These are phyloP conservation scores for Enteromius fasciolatus DNA, from an alignment of 2,797 vertebrate species.

Conservation along the genomic window DNA sequence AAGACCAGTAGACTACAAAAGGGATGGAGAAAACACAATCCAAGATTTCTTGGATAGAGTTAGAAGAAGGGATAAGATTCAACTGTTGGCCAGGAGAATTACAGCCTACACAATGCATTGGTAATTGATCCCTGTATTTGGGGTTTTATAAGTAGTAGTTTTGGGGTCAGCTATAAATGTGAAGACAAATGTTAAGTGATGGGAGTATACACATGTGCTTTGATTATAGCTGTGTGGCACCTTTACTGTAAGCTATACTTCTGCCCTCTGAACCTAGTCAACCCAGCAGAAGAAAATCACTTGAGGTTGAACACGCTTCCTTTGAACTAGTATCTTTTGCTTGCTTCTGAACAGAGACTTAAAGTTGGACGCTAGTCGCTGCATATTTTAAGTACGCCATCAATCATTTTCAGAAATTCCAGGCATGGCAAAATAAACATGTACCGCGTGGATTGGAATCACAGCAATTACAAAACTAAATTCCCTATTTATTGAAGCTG, in stretches of 20 bases:
- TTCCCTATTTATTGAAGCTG: conserved; percentile 18
- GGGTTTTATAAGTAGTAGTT: conserved; percentile 23
- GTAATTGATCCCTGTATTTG: conserved; percentile 34
- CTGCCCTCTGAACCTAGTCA: conserved; percentile 15
- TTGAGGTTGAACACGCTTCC: conserved; percentile 9
- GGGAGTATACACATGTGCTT: conserved; percentile 20
- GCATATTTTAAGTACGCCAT: conserved; percentile 9
- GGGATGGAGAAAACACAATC: conserved; percentile 2
- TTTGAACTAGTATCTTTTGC: conserved; percentile 31
- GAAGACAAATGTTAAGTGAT: conserved; percentile 39
- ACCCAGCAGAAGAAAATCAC: conserved; percentile 15
- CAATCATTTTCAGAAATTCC: conserved; percentile 8
- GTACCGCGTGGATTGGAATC: conserved; percentile 15
- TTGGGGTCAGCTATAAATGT: conserved; percentile 27
- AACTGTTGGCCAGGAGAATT: conserved; percentile 28
- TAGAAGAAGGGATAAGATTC: conserved; percentile 16
- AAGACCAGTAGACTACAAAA: not conserved
- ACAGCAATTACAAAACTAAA: conserved; percentile 26
- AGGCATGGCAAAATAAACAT: conserved; percentile 21
- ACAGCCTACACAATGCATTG: conserved; percentile 40
- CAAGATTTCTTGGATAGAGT: conserved; percentile 26
- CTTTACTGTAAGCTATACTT: conserved; percentile 37
- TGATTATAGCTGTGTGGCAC: conserved; percentile 36
- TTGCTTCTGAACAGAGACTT: conserved; percentile 4
- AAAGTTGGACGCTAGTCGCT: not conserved